These are phyloP conservation scores for Volucella bombylans DNA, from an alignment of 2,888 invertebrate species.

Conservation along the genomic window DNA sequence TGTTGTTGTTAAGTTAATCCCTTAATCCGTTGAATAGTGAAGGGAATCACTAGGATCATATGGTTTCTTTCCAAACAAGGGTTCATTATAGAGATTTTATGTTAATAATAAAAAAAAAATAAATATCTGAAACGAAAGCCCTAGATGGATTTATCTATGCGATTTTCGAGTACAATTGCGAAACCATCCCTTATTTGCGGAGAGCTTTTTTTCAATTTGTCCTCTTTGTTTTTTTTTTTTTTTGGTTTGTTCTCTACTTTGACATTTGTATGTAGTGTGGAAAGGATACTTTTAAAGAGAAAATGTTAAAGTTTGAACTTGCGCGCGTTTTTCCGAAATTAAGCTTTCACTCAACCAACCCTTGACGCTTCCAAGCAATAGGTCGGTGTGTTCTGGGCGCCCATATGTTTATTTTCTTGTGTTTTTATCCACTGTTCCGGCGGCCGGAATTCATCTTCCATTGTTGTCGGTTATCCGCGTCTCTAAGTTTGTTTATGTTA, in stretches of 20 bases:
- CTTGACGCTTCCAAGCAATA: conserved; percentile 18
- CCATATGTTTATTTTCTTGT: conserved; percentile 53
- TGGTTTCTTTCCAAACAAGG: conserved; percentile 13
- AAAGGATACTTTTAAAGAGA: conserved; percentile 34
- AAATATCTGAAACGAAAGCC: too few relatives aligned
- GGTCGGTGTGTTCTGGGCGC: neutral
- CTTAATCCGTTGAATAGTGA: too few relatives aligned
- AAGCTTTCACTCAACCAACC: conserved; percentile 57
- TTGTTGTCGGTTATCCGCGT: conserved; percentile 17
- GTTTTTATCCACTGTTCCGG: conserved; percentile 49
- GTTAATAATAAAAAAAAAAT: neutral
- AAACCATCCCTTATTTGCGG: conserved; percentile 33
- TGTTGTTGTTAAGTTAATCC: neutral
- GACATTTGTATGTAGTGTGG: conserved; percentile 49
- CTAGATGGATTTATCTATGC: too few relatives aligned
- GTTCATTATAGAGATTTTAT: neutral
- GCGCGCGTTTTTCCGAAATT: conserved; percentile 6
- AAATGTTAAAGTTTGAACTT: conserved; percentile 41
- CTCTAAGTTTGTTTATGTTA: conserved; percentile 51
- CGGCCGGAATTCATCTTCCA: conserved; percentile 33
- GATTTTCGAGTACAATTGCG: neutral
- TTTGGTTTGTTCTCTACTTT: conserved; percentile 26
- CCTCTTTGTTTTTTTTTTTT: conserved; percentile 4
- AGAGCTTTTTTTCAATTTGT: conserved; percentile 47
- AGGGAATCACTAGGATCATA: conserved; percentile 23